Conservation (phyloP, 2,888 invertebrate species). For the Cepaea hortensis region DNA sequence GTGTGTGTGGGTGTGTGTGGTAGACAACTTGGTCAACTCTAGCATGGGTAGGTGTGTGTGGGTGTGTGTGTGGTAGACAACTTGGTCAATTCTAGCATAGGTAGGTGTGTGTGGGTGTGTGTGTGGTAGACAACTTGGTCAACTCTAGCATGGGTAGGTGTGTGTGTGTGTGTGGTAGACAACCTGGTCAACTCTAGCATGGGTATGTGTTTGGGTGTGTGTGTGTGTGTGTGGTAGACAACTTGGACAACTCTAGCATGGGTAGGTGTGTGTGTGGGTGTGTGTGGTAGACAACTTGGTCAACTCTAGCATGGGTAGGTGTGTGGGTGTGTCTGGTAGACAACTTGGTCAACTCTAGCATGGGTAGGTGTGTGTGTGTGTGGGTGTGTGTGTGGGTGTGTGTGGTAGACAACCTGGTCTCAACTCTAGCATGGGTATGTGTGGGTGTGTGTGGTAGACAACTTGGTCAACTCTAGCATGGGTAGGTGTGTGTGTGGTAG, state of each 20-base stretch:
- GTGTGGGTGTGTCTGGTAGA: constrained; percentile 82
- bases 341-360: constrained; percentile 92
- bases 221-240: constrained; percentile 85
- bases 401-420: not conserved
- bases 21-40: too few relatives aligned
- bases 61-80: constrained; percentile 86
- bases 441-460: constrained; percentile 90
- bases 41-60: not conserved
- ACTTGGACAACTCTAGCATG: constrained; percentile 90
- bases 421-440: not conserved
- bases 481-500: constrained; percentile 75
- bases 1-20: constrained; percentile 77
- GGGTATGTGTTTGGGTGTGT: constrained; percentile 75
- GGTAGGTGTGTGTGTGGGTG: constrained; percentile 75
- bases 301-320: not conserved
- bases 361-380: constrained; percentile 76
- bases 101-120: constrained; percentile 70
- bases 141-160: not conserved
- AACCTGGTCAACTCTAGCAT: constrained; percentile 92
- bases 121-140: not conserved
- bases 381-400: not conserved
- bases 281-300: not conserved
- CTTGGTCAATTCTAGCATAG: constrained; percentile 89
- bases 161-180: constrained; percentile 83
- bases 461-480: constrained; percentile 90